phyloP scores from a whole-genome alignment of 2,113 vertebrate genomes.

The Plectropomus leopardus region DNA sequence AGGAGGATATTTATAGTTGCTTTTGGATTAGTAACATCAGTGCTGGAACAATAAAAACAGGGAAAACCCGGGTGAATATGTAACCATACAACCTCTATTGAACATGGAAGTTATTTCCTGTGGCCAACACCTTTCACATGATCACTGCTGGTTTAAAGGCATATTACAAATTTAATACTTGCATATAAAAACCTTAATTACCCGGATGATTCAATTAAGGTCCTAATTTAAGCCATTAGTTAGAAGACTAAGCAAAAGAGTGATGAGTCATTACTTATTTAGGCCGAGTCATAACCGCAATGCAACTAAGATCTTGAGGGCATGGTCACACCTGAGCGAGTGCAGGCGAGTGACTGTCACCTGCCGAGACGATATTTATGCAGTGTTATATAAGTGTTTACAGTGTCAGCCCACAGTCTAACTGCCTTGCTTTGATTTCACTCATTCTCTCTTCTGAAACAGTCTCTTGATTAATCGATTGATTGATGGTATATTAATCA shows the following conservation, averaged over 20 bases:
- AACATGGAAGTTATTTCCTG: not conserved
- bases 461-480: too few relatives aligned
- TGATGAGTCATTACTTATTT: not conserved
- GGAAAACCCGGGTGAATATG: too few relatives aligned
- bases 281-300: not conserved
- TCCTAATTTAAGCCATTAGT: not conserved
- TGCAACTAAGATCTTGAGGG: not conserved
- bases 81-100: not conserved
- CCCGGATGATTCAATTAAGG: not conserved
- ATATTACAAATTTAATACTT: not conserved
- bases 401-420: too few relatives aligned
- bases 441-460: too few relatives aligned
- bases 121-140: not conserved
- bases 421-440: too few relatives aligned
- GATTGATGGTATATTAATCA: too few relatives aligned
- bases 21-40: not conserved
- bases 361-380: too few relatives aligned
- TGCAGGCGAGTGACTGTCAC: too few relatives aligned
- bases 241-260: not conserved
- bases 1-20: slow-evolving; percentile 2
- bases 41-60: not conserved
- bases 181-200: not conserved
- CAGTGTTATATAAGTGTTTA: too few relatives aligned
- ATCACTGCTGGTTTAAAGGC: not conserved
- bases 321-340: too few relatives aligned